Evolutionary conservation across 2,888 invertebrate genomes (phyloP), one percentile per base, ranked within the genome.

Genomic region (Chrysodeixis includens): DNA sequence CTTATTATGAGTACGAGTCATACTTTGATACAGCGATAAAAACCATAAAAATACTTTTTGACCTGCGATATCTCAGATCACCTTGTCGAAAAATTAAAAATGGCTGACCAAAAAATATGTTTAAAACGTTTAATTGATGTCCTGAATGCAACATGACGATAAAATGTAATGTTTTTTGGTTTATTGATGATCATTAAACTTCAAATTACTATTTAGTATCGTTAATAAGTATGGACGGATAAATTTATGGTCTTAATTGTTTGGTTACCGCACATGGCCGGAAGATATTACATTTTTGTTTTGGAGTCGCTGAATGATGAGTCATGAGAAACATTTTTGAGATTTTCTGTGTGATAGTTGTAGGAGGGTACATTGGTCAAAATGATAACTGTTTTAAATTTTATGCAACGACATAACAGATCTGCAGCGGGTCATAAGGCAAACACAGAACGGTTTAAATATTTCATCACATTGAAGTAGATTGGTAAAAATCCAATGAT

Each of bases 91-190:
- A n/a, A 67, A 67, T 61, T 52, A 52, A 76, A 61, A 67, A 72
- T 76, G 67, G 72, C 56, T 16, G 16, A 8, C 46, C 9, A 62
- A 71, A 71, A 59, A 64, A 8, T 54, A 75, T 69, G 69, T 69
- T 75, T 81, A 79, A 71, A 74, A 63, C 64, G 55, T 61, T 67
- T 76, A 79, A 79, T 79, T 79, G 76, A 76, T 78, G 76, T 67
- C 26, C 59, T 6, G 52, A 64, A 62, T 64, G 63, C 60, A 69
- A 44, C 32, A 40, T 46, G 67, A 14, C 58, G 67, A 66, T 65
- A 69, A 67, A 69, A 67, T 59, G 30, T 53, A 59, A 56, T 70
- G 68, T 74, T 79, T 66, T 69, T 58, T 56, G 61, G 64, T 58
- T 69, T 72, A 70, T 69, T 67, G 62, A 73, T 68, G 67, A 69